Evolutionary conservation across 2,113 vertebrate species (phyloP).

Genomic region (Fregetta grallaria): DNA sequence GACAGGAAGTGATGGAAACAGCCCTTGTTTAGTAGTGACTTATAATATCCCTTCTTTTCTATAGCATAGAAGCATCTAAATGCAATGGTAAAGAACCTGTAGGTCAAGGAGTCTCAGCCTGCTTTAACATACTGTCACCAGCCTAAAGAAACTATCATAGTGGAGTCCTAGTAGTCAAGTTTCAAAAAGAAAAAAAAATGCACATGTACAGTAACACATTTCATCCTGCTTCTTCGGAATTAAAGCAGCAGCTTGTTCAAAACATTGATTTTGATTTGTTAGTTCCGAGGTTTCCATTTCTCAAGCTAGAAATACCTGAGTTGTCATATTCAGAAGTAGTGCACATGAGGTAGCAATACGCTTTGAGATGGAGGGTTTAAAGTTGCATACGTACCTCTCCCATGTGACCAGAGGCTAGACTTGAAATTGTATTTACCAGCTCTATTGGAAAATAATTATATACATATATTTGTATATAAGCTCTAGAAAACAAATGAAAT

Average conservation of each 20-base stretch:
- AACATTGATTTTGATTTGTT: not conserved
- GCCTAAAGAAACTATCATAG: not conserved
- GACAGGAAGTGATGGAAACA: not conserved
- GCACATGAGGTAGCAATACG: rapidly evolving
- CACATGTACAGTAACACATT: not conserved
- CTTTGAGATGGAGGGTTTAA: not conserved
- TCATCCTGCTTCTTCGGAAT: not conserved
- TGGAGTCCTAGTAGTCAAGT: not conserved
- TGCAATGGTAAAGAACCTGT: not conserved
- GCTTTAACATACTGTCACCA: not conserved
- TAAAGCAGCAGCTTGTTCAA: not conserved
- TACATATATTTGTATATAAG: not conserved
- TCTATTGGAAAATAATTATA: not conserved
- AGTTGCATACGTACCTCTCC: not conserved
- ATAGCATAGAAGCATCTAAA: not conserved
- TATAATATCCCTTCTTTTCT: not conserved
- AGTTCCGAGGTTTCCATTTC: not conserved
- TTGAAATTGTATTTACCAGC: not conserved
- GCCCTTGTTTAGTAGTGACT: not conserved
- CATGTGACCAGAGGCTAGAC: not conserved
- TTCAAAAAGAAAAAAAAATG: not conserved
- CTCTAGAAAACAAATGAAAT: not conserved
- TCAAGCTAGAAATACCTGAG: not conserved
- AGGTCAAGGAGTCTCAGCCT: not conserved
- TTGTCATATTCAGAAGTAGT: not conserved